A percentile compares a stretch with the other conserved stretches of the same genome.
Evolutionary conservation across 2,113 vertebrate genomes (phyloP).

Genomic region (Variabilichromis moorii): DNA sequence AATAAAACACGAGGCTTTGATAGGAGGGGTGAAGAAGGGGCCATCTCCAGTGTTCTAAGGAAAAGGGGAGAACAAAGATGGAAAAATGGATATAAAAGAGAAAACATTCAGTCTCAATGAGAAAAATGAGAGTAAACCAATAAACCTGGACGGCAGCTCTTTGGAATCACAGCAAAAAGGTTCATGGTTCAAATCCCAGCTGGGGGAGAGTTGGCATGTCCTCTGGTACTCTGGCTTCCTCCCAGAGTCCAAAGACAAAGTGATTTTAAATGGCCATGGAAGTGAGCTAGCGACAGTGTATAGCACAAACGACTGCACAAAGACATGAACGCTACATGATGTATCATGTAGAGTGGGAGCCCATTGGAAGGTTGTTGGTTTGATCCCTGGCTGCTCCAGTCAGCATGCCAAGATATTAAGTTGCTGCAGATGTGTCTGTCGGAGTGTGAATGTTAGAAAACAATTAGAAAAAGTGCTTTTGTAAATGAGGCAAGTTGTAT

Average conservation of each 20-base stretch:
- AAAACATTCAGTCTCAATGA: background rate
- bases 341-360: background rate
- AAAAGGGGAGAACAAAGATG: background rate
- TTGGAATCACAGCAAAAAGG: background rate
- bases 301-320: background rate
- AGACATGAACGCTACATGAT: background rate
- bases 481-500: background rate
- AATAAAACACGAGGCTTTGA: background rate
- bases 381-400: background rate
- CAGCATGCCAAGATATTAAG: background rate
- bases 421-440: background rate
- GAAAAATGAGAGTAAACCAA: background rate
- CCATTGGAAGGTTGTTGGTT: background rate
- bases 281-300: background rate
- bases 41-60: background rate
- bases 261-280: background rate
- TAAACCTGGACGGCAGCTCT: background rate
- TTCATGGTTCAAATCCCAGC: background rate
- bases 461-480: background rate
- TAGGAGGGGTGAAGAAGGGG: background rate
- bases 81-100: background rate
- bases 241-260: background rate
- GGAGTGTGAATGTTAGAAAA: background rate
- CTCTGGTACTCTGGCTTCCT: background rate
- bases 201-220: background rate